Conservation (phyloP, 2,888 invertebrate species). For the Pyrrhosoma nymphula region DNA sequence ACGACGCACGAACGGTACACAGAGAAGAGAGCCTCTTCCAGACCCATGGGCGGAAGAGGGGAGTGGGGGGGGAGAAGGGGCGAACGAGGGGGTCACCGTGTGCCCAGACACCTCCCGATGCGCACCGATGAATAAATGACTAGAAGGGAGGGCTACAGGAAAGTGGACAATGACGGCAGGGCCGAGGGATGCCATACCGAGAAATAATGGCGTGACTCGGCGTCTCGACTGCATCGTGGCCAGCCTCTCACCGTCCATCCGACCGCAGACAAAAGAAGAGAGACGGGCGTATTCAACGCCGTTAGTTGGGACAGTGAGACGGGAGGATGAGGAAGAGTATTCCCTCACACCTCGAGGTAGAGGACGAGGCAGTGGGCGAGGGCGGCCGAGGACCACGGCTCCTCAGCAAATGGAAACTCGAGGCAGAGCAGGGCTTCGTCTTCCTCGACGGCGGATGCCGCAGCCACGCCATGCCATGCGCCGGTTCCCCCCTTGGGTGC, state of each 20-base stretch:
- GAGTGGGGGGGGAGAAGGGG: too few species aligned
- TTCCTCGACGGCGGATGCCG: conserved; percentile 44
- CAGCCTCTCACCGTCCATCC: not conserved
- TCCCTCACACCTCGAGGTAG: conserved; percentile 79
- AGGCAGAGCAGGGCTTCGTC: conserved; percentile 73
- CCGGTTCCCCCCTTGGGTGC: not conserved
- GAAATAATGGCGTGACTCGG: too few species aligned
- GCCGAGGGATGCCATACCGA: too few species aligned
- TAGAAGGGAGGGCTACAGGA: not conserved
- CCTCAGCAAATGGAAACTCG: conserved; percentile 77
- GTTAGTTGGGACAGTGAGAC: not conserved
- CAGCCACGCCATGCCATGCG: not conserved
- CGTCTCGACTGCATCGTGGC: too few species aligned
- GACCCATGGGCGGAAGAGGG: too few species aligned
- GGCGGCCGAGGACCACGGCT: conserved; percentile 83
- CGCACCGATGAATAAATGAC: not conserved
- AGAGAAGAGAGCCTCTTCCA: too few species aligned
- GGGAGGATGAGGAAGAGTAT: not conserved
- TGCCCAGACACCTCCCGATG: too few species aligned
- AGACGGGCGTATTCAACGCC: not conserved
- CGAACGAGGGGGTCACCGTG: too few species aligned
- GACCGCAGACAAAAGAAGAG: not conserved
- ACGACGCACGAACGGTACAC: too few species aligned
- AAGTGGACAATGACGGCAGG: too few species aligned
- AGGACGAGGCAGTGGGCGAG: conserved; percentile 83